Conservation (phyloP, 2,797 vertebrate species). For the Sebastes nivosus region DNA sequence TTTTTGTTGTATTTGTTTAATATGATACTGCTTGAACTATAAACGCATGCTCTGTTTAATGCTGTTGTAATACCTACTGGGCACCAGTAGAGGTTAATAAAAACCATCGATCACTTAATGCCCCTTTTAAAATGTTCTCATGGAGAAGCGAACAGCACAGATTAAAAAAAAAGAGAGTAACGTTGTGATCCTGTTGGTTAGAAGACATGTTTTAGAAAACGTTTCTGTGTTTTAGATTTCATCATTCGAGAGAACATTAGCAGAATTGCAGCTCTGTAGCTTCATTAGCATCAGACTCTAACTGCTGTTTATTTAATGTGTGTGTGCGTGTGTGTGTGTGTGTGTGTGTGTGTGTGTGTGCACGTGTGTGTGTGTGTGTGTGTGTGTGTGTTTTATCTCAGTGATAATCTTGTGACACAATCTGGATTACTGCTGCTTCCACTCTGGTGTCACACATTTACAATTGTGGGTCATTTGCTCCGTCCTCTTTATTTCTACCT, state of each 20-base stretch:
- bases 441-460: slow-evolving; percentile 6
- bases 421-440: slow-evolving; percentile 34
- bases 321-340: neutral
- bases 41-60: neutral
- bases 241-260: slow-evolving; percentile 4
- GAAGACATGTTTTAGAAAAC: neutral
- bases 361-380: no score
- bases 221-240: slow-evolving; percentile 3
- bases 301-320: no score
- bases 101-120: neutral
- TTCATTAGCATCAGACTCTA: neutral
- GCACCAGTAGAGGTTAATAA: slow-evolving; percentile 33
- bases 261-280: neutral
- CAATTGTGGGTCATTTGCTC: slow-evolving; percentile 6
- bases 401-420: slow-evolving; percentile 36
- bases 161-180: neutral
- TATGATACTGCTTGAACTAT: neutral
- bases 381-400: neutral
- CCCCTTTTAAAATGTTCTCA: neutral
- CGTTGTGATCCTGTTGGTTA: neutral
- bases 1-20: neutral
- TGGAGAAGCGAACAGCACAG: no score
- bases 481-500: neutral
- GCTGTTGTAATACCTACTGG: neutral
- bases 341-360: no score